These are phyloP conservation scores for Pholis gunnellus DNA, from an alignment of 2,113 vertebrate genomes.

Conservation along the genomic window DNA sequence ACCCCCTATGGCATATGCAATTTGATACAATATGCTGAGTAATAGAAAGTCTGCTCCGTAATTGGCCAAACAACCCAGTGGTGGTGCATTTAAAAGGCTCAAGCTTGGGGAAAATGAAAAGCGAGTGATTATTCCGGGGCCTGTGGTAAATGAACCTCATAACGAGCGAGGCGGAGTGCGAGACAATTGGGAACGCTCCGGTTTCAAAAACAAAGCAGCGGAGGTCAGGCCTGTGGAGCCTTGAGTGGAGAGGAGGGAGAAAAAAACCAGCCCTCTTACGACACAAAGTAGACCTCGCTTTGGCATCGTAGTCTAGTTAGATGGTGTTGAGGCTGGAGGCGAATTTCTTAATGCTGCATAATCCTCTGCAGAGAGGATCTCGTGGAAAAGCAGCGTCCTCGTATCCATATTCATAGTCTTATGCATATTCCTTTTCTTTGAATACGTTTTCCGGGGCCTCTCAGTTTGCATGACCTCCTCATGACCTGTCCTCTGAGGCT, in stretches of 20 bases:
- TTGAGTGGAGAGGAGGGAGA: neutral
- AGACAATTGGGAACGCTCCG: constrained; percentile 55
- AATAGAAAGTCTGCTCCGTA: constrained; percentile 63
- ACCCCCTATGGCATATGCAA: constrained; percentile 54
- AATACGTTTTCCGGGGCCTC: neutral
- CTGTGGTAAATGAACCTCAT: constrained; percentile 74
- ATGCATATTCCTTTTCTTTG: neutral
- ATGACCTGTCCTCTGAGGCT: constrained; percentile 38
- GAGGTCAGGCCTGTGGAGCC: constrained; percentile 21
- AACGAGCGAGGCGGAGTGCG: constrained; percentile 65
- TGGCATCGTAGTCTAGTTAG: constrained; percentile 6
- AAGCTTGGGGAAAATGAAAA: constrained; percentile 69
- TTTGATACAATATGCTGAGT: constrained; percentile 69
- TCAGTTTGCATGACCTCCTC: constrained; percentile 23
- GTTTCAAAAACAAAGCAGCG: constrained; percentile 51
- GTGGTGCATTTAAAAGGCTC: constrained; percentile 58
- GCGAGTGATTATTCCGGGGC: constrained; percentile 67
- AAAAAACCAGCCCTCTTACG: constrained; percentile 5
- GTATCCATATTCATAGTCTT: constrained; percentile 20
- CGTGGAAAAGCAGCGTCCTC: neutral
- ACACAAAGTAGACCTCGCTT: constrained; percentile 32
- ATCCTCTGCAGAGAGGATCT: constrained; percentile 5
- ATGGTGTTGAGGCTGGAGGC: constrained; percentile 14
- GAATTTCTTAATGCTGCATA: constrained; percentile 13
- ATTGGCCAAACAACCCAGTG: constrained; percentile 65